Evolutionary conservation across 2,113 vertebrate genomes (phyloP).

Genomic region (Geococcyx californianus): DNA sequence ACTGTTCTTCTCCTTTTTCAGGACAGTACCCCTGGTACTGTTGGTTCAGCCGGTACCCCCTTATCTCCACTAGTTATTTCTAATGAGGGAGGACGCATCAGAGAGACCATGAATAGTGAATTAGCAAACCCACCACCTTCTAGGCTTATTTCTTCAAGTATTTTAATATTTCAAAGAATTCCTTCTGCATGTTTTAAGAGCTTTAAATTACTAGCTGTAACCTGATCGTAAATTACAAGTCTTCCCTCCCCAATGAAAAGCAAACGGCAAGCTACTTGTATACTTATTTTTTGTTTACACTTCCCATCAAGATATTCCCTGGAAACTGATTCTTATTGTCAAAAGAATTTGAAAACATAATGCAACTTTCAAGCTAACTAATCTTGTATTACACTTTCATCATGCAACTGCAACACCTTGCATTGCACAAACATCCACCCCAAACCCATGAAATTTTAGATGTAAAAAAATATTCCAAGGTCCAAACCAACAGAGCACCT

Average conservation of each 20-base stretch:
- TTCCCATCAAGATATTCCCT: conserved; percentile 17
- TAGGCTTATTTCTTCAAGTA: conserved; percentile 33
- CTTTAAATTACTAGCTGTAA: conserved; percentile 72
- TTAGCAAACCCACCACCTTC: neutral
- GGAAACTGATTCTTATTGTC: conserved; percentile 38
- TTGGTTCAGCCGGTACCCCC: neutral
- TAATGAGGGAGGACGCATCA: neutral
- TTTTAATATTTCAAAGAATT: conserved; percentile 67
- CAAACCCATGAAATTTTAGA: conserved; percentile 53
- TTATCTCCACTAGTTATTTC: neutral
- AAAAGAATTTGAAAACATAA: conserved; percentile 35
- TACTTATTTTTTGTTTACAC: conserved; percentile 53
- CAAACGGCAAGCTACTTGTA: conserved; percentile 27
- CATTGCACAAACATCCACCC: conserved; percentile 18
- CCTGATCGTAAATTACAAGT: conserved; percentile 57
- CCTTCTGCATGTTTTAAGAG: conserved; percentile 69
- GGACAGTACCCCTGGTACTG: too few relatives aligned
- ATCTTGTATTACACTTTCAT: conserved; percentile 8
- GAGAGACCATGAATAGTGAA: neutral
- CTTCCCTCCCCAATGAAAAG: neutral
- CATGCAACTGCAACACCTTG: conserved; percentile 2
- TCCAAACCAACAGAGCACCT: neutral
- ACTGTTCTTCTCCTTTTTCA: too few relatives aligned
- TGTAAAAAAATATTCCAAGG: conserved; percentile 55
- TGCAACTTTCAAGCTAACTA: conserved; percentile 26